These are phyloP conservation scores for Agrotis ipsilon DNA, from an alignment of 2,888 invertebrate species.

Conservation along the genomic window DNA sequence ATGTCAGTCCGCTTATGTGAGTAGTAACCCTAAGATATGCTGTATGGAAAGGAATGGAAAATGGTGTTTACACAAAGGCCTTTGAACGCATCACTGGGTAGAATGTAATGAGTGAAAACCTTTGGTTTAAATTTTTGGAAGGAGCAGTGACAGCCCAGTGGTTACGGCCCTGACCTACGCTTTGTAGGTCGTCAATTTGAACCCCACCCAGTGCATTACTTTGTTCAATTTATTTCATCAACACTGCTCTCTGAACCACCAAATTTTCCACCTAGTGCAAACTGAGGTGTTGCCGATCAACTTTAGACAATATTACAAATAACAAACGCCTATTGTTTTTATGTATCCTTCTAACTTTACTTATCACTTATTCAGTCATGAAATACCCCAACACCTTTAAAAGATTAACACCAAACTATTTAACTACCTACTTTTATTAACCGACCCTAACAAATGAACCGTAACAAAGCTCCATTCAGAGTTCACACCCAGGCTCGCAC, in stretches of 20 bases:
- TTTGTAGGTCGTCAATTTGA: too few species aligned
- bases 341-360: background rate
- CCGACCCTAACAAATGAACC: slow-evolving; percentile 18
- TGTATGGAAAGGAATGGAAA: slow-evolving; percentile 24
- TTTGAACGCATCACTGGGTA: slow-evolving; percentile 5
- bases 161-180: too few species aligned
- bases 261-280: too few species aligned
- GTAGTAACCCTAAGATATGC: slow-evolving; percentile 4
- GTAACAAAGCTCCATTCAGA: slow-evolving; percentile 37
- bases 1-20: too few species aligned
- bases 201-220: too few species aligned
- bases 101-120: slow-evolving; percentile 1
- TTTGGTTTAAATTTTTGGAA: background rate
- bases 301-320: too few species aligned
- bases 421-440: slow-evolving; percentile 15
- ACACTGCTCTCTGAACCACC: too few species aligned
- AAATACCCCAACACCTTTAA: slow-evolving; percentile 9
- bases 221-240: too few species aligned
- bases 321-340: too few species aligned
- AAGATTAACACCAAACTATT: slow-evolving; percentile 6
- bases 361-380: background rate
- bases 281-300: too few species aligned
- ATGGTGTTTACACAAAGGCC: slow-evolving; percentile 28
- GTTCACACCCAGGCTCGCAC: slow-evolving; percentile 35
- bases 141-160: too few species aligned